Evolutionary conservation across 2,113 vertebrate genomes (phyloP).

Genomic region (Cygnus buccinator): DNA sequence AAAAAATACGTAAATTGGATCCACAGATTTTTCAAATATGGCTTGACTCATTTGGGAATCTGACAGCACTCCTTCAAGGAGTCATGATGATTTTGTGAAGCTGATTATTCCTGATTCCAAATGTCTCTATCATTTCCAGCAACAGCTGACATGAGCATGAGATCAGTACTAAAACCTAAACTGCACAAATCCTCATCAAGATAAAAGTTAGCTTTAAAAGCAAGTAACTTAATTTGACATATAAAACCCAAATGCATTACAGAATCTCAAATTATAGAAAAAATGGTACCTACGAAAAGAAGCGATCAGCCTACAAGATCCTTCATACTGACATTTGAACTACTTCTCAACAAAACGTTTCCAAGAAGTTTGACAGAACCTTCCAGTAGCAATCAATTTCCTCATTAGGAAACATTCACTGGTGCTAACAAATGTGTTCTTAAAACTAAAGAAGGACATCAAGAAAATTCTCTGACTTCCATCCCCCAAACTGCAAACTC

Average conservation of each 20-base stretch:
- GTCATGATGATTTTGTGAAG: background rate
- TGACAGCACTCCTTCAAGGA: background rate
- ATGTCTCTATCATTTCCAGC: conserved; percentile 9
- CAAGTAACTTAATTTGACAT: background rate
- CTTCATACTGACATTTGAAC: background rate
- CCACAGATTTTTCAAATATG: conserved; percentile 4
- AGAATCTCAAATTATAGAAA: background rate
- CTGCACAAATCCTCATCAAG: background rate
- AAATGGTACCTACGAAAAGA: background rate
- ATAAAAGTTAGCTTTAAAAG: background rate
- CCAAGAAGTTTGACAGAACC: background rate
- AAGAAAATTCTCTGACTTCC: background rate
- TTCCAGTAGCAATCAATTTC: background rate
- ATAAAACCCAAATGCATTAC: background rate
- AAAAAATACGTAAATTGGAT: background rate
- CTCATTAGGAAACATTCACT: background rate
- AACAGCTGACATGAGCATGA: background rate
- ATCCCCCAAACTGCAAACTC: background rate
- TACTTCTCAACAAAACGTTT: background rate
- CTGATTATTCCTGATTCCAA: conserved; percentile 15
- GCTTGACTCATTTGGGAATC: conserved; percentile 17
- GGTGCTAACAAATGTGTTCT: background rate
- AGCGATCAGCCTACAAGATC: background rate
- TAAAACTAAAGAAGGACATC: background rate
- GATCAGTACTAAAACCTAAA: conserved; percentile 13